Conservation (phyloP, 2,113 vertebrate genomes). For the Aptenodytes forsteri region DNA sequence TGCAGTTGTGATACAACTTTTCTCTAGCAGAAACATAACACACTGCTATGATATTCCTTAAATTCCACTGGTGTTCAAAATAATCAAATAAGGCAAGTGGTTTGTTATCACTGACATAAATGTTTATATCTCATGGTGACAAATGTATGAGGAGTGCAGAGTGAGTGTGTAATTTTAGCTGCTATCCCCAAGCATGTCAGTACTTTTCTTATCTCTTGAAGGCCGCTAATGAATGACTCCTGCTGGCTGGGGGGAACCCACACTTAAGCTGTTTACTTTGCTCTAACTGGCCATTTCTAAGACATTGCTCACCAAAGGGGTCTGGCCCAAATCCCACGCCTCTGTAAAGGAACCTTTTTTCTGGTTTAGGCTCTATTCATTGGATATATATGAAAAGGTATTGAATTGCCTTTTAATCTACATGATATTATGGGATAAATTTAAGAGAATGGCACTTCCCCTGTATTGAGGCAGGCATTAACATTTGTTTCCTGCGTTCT, state of each 20-base stretch:
- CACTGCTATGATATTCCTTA: slow-evolving; percentile 26
- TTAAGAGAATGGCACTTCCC: neutral
- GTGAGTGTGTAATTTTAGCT: slow-evolving; percentile 55
- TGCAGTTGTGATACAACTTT: slow-evolving; percentile 2
- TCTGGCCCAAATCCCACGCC: neutral
- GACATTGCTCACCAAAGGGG: neutral
- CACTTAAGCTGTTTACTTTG: slow-evolving; percentile 2
- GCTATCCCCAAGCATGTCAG: neutral
- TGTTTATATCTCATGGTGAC: slow-evolving; percentile 65
- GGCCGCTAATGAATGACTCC: neutral
- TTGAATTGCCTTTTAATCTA: neutral
- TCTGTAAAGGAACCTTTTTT: neutral
- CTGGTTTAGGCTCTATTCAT: neutral
- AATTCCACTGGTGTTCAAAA: slow-evolving; percentile 26
- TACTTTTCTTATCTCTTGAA: slow-evolving; percentile 52
- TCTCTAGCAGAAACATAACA: slow-evolving; percentile 25
- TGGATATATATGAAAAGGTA: neutral
- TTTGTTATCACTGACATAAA: slow-evolving; percentile 66
- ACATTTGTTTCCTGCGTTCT: neutral
- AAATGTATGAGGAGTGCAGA: slow-evolving; percentile 34
- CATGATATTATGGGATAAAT: neutral
- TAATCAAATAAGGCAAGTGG: slow-evolving; percentile 41
- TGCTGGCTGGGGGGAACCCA: neutral
- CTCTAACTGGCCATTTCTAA: neutral
- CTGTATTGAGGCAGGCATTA: neutral